Evolutionary conservation across 2,888 invertebrate species (phyloP), one percentile per base, ranked within the genome.

Genomic region (Polietes domitor): DNA sequence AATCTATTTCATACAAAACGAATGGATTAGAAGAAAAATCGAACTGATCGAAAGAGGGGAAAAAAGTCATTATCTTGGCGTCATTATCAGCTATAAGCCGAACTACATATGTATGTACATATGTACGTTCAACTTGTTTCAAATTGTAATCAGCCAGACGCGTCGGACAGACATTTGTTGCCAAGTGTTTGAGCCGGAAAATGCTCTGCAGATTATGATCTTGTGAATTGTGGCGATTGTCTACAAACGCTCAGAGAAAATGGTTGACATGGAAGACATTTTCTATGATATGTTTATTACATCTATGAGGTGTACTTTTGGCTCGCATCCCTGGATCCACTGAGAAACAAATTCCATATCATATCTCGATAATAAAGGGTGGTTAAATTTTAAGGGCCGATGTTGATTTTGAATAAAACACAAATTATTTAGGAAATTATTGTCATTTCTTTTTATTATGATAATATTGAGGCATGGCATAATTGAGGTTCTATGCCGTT

Each of bases 161-260:
- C 21, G 47, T 12, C 24, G 4, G 47, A 63, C 15, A 32, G 32
- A 63, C 41, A 72, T 73, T 65, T 37, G 37, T 47, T 68, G 37
- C 37, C 32, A 74, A 77, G 58, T 53, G 43, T 61, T 77, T 74
- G 26, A 71, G 68, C 74, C 82, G 77, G 82, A 74, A 77, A 74
- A 82, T 37, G 74, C 50, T 68, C 55, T 68, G 58, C 50, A 47
- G 47, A 76, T 80, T 65, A 72, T 76, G 74, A 70, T 75, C 61
- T 75, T 80, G 76, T 65, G 47, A 71, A 61, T 76, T 76, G 76
- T 37, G 21, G 50, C 55, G 80, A 73, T 77, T 77, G 77, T 72
- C 50, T 47, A n/a, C 3, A 15, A n/a, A n/a, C 15, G 12, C n/a
- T n/a, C 47, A 12, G n/a, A 2, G 47, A 47, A 47, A 47, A 47